Percentiles rank a stretch among this genome's conserved stretches.
phyloP scores from a whole-genome alignment of 2,113 vertebrate genomes.

The Numida meleagris region DNA sequence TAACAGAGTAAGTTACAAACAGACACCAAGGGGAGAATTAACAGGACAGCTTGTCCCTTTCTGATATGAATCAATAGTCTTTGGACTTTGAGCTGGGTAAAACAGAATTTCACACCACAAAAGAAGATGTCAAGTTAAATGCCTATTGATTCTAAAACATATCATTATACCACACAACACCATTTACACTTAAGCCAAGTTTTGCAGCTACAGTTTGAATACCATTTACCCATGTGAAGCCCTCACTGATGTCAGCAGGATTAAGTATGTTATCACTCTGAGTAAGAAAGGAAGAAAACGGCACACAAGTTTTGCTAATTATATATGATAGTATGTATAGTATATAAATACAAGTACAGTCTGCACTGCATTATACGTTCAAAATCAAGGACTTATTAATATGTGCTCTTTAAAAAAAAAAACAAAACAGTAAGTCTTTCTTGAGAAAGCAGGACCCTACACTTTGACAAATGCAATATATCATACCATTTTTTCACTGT shows the following conservation, averaged over 20 bases:
- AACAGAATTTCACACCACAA: constrained; percentile 12
- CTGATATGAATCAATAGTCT: not conserved
- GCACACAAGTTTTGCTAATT: not conserved
- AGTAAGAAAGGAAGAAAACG: not conserved
- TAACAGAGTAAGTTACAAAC: not conserved
- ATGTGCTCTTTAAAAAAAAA: not conserved
- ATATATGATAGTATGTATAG: not conserved
- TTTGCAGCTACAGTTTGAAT: not conserved
- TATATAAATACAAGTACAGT: not conserved
- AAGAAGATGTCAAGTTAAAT: not conserved
- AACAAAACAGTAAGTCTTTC: not conserved
- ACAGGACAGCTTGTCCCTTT: not conserved
- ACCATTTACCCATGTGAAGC: not conserved
- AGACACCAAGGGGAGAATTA: not conserved
- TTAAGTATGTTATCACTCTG: not conserved
- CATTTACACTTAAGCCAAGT: not conserved
- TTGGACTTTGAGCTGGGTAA: not conserved
- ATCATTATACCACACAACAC: not conserved
- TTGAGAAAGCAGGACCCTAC: not conserved
- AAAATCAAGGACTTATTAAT: not conserved
- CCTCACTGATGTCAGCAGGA: not conserved
- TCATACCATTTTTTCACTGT: accelerated
- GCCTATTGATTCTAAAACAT: not conserved
- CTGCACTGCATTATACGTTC: not conserved
- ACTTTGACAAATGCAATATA: not conserved